These are phyloP conservation scores for Oncorhynchus clarkii DNA, from an alignment of 2,113 vertebrate genomes.

Conservation along the genomic window DNA sequence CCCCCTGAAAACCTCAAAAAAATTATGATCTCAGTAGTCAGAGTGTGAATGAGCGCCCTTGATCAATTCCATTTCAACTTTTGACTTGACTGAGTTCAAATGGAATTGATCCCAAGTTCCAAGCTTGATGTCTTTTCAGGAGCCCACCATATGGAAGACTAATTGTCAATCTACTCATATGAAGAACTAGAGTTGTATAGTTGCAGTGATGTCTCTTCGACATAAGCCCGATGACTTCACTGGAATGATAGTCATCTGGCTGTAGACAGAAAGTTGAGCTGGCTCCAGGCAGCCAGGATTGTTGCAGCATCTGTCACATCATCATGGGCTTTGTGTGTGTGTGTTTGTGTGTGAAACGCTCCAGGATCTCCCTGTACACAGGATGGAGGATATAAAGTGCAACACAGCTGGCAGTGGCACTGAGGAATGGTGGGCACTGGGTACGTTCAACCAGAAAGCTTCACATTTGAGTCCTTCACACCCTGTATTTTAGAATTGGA, in stretches of 20 bases:
- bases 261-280: neutral
- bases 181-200: neutral
- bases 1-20: slow-evolving; percentile 30
- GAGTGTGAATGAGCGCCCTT: no score
- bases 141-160: no score
- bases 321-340: slow-evolving; percentile 9
- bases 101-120: no score
- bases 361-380: neutral
- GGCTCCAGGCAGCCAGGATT: neutral
- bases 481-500: no score
- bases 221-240: neutral
- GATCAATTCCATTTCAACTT: no score
- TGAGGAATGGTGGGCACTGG: no score
- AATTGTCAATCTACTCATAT: no score
- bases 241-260: neutral
- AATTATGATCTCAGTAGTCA: neutral
- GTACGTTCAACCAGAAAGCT: no score
- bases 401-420: no score
- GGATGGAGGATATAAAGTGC: neutral
- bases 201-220: neutral
- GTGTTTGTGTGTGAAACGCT: slow-evolving; percentile 5
- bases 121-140: no score
- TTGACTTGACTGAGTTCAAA: no score
- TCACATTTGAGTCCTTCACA: no score
- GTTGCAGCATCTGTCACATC: neutral